These are phyloP conservation scores for Ectemnius cavifrons DNA, from an alignment of 2,888 invertebrate species.

Conservation along the genomic window DNA sequence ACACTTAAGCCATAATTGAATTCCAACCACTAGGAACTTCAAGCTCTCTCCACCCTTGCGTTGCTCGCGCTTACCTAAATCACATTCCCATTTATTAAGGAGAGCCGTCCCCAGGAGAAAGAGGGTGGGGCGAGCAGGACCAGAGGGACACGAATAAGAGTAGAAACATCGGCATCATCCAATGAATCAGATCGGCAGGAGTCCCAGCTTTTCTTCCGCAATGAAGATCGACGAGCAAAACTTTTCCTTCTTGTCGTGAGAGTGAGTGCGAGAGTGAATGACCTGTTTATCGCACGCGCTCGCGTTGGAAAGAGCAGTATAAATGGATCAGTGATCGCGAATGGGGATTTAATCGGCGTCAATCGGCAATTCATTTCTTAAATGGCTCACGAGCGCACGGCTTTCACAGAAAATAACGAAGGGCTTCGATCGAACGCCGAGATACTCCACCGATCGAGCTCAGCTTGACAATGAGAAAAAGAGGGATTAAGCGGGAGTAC, in stretches of 20 bases:
- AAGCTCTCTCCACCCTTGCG: constrained; percentile 42
- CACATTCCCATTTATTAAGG: constrained; percentile 66
- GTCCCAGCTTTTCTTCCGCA: constrained; percentile 6
- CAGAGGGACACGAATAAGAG: neutral
- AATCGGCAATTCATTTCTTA: neutral
- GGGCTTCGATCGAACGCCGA: neutral
- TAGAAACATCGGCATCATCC: neutral
- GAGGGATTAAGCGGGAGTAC: neutral
- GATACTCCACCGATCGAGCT: neutral
- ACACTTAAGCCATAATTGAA: constrained; percentile 73
- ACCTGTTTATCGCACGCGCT: neutral
- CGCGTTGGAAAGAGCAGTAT: neutral
- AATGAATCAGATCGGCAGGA: constrained; percentile 49
- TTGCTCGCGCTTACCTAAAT: constrained; percentile 66
- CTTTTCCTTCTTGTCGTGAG: constrained; percentile 20
- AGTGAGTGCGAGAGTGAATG: constrained; percentile 1
- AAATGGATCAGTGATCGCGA: constrained; percentile 28
- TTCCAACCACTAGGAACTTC: constrained; percentile 68
- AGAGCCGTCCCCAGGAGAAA: constrained; percentile 8
- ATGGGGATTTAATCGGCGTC: constrained; percentile 19
- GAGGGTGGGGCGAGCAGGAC: neutral
- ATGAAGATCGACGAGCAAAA: constrained; percentile 43
- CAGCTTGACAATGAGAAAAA: neutral
- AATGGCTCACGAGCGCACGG: neutral
- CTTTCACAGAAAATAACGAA: too few species aligned